Conservation (phyloP, 2,113 vertebrate species). For the Ammospiza caudacuta region DNA sequence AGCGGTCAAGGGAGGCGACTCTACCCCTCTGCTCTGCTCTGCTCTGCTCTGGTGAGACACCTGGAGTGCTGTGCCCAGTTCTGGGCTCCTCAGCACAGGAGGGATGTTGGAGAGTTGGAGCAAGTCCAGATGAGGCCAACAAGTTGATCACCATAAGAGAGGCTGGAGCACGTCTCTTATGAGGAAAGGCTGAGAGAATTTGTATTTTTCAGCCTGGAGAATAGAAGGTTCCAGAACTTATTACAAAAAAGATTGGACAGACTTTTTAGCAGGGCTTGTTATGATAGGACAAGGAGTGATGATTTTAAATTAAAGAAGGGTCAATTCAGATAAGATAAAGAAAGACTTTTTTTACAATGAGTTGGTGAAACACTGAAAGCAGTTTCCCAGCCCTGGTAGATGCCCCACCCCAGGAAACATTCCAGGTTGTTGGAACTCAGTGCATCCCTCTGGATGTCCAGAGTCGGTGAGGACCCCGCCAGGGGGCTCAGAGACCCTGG, state of each 20-base stretch:
- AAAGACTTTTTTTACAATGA: too few species aligned
- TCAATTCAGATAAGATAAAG: background rate
- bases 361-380: background rate
- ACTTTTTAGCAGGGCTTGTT: background rate
- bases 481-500: too few species aligned
- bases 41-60: too few species aligned
- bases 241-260: background rate
- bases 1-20: background rate
- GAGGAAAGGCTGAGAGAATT: background rate
- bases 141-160: background rate
- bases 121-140: background rate
- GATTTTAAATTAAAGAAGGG: background rate
- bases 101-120: fast-evolving
- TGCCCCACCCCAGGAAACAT: background rate
- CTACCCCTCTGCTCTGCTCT: background rate
- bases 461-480: too few species aligned
- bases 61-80: background rate
- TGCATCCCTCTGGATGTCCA: too few species aligned
- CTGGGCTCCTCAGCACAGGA: background rate
- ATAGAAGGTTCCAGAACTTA: background rate
- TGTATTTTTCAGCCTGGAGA: background rate
- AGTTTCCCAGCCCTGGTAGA: background rate
- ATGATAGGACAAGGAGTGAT: background rate
- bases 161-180: background rate
- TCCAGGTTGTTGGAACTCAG: too few species aligned